Base-by-base conservation (phyloP, 2,113 vertebrate species). In the Gadus chalcogrammus region DNA sequence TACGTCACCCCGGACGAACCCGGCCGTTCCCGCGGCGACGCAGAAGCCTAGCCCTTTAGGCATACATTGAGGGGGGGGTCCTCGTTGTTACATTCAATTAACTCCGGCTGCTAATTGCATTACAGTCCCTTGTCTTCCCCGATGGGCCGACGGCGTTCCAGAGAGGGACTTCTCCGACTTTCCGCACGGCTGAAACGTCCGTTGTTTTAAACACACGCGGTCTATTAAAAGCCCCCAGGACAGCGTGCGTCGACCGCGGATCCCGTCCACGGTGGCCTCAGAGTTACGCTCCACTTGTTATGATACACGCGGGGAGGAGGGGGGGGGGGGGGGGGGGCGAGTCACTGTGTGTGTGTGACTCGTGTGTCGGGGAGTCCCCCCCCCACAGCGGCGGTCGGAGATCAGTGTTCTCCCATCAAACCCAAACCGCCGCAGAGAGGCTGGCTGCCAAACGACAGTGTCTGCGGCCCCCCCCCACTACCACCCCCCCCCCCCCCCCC, bases 251-350 rank as follows among this genome's bases (percentile, higher is more conserved):
- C 1, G 72, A 68, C 15, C 59, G 82, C 83, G 84, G 84, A 82
- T 78, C 35, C 74, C 68, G 87, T 85, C 64, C 85, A 86, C 81
- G 86, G 81, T 82, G 79, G 71, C 82, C 79, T 20, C 65, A 74
- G 73, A 72, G 77, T 76, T 85, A 74, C 77, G 27, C 2, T 24
- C 22, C 22, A 24, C 80, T 82, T 86, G 82, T 87, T 86, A 85
- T 87, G 82, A 86, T 4, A 31, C 70, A 82, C 81, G 71, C 82
- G 71, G 86, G 79, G 27, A 77, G 83, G 80, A 83, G 78, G n/a
- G n/a, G n/a, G 22, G 22, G 22, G 22, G 22, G 22, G 22, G 22
- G 22, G 22, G 22, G 22, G 22, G 22, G 22, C 22, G 22, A 24
- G 22, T 24, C 22, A 73, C 60, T 31, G 31, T 31, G 4, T 31